phyloP scores from a whole-genome alignment of 2,888 invertebrate species.

The Vandiemenella viatica region DNA sequence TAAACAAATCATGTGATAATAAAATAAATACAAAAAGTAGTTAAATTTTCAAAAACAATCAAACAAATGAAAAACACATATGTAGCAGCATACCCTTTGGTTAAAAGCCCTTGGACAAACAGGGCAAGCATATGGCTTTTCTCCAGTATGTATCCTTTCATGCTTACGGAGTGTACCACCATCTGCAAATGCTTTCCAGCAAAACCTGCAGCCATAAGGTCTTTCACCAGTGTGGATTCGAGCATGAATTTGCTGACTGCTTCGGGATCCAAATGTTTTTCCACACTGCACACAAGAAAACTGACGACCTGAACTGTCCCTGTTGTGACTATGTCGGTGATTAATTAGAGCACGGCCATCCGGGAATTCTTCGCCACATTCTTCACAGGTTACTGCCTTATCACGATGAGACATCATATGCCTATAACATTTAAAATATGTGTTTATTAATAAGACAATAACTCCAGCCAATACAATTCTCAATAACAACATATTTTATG shows the following conservation, averaged over 20 bases:
- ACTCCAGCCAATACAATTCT: no score
- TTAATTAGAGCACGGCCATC: constrained; percentile 53
- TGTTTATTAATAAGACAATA: no score
- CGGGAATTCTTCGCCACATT: constrained; percentile 53
- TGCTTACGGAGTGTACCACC: constrained; percentile 74
- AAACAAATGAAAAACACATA: not conserved
- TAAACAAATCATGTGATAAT: no score
- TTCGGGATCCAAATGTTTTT: constrained; percentile 71
- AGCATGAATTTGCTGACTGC: constrained; percentile 73
- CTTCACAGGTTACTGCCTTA: constrained; percentile 51
- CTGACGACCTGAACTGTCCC: constrained; percentile 37
- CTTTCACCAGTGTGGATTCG: constrained; percentile 74
- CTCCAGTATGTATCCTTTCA: constrained; percentile 70
- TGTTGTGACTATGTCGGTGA: constrained; percentile 48
- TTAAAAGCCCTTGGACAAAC: constrained; percentile 78
- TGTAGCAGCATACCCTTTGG: constrained; percentile 39
- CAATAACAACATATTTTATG: no score
- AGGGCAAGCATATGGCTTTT: constrained; percentile 75
- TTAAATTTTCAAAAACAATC: not conserved
- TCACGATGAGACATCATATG: constrained; percentile 58
- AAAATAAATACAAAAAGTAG: no score
- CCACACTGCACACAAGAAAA: constrained; percentile 74
- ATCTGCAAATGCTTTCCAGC: constrained; percentile 81
- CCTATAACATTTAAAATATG: no score
- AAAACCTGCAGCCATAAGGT: constrained; percentile 71